A percentile compares a stretch with the other conserved stretches of the same genome.
Conservation (phyloP, 2,888 invertebrate species). For the Lottia gigantea region DNA sequence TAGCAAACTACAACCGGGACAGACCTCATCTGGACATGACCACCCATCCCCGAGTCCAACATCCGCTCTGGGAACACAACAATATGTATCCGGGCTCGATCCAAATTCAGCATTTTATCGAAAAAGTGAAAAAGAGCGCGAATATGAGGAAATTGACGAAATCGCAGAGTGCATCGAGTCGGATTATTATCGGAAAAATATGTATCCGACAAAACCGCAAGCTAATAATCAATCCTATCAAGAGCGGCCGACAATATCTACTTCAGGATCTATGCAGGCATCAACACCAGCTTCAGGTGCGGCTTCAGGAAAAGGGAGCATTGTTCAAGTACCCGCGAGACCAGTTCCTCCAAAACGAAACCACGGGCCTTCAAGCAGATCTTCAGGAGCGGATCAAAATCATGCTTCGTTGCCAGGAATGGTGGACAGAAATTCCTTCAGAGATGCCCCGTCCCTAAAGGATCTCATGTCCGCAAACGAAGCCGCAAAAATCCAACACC, state of each 20-base stretch:
- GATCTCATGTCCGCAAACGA: neutral
- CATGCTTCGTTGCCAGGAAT: neutral
- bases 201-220: constrained; percentile 14
- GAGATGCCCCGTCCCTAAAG: neutral
- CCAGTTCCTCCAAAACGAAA: neutral
- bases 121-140: constrained; percentile 36
- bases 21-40: neutral
- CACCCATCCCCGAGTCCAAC: neutral
- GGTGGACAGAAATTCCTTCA: neutral
- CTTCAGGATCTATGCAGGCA: neutral
- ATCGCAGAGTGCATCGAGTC: constrained; percentile 32
- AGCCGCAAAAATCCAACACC: neutral
- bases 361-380: neutral
- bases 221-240: constrained; percentile 16
- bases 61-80: neutral
- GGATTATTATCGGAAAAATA: neutral
- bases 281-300: neutral
- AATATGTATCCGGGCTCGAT: neutral
- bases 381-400: neutral
- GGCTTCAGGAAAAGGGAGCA: neutral
- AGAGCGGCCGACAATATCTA: neutral
- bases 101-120: constrained; percentile 2
- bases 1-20: neutral
- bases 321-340: neutral
- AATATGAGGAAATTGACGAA: constrained; percentile 46